phyloP scores from a whole-genome alignment of 1,140 invertebrate genomes.

The Zaprionus tsacasi region DNA sequence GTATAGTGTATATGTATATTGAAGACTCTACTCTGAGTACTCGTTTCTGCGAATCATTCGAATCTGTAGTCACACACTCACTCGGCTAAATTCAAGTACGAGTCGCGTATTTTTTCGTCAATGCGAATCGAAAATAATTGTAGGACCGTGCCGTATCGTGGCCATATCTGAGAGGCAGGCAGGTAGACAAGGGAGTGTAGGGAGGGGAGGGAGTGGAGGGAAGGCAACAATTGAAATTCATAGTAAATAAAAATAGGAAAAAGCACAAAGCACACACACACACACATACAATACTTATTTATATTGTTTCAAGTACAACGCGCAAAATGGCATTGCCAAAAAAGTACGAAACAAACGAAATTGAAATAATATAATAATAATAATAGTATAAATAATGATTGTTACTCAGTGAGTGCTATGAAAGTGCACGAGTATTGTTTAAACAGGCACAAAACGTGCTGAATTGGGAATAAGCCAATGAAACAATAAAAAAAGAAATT shows the following conservation, averaged over 20 bases:
- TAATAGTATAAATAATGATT: conserved; percentile 4
- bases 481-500: background rate
- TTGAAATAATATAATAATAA: conserved; percentile 36
- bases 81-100: conserved; percentile 58
- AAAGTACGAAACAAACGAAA: background rate
- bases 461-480: background rate
- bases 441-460: conserved; percentile 11
- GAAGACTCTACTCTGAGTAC: conserved; percentile 21
- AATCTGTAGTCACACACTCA: conserved; percentile 39
- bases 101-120: conserved; percentile 62
- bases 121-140: conserved; percentile 73
- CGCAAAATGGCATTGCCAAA: conserved; percentile 41
- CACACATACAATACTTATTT: conserved; percentile 3
- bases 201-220: background rate
- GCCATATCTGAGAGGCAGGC: background rate
- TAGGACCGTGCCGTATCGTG: conserved; percentile 38
- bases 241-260: conserved; percentile 42
- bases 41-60: conserved; percentile 23
- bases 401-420: background rate
- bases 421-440: conserved; percentile 21
- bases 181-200: background rate
- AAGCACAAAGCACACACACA: conserved; percentile 5
- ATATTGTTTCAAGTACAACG: conserved; percentile 45
- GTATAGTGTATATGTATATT: conserved; percentile 33
- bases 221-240: conserved; percentile 35